Evolutionary conservation across 2,797 vertebrate genomes (phyloP).

Genomic region (Phalloptychus januarius): DNA sequence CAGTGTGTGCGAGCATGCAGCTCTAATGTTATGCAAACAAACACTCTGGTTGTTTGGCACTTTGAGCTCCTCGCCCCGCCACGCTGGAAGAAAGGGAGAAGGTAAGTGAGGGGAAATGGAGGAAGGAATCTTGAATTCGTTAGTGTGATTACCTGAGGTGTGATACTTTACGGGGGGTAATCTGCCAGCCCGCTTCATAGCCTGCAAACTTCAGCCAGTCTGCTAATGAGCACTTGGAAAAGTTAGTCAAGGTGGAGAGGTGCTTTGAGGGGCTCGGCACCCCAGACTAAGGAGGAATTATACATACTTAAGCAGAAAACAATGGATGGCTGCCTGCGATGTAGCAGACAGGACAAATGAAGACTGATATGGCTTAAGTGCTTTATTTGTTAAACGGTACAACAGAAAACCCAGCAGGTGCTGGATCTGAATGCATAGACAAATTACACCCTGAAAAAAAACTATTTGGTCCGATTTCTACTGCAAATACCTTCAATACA

Average conservation of each 20-base stretch:
- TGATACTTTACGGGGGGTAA: slow-evolving; percentile 77
- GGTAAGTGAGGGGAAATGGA: slow-evolving; percentile 41
- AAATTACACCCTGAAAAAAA: neutral
- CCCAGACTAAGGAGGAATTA: slow-evolving; percentile 57
- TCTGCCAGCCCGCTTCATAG: slow-evolving; percentile 67
- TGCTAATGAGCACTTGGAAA: slow-evolving; percentile 76
- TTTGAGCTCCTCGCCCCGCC: slow-evolving; percentile 57
- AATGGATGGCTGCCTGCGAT: slow-evolving; percentile 48
- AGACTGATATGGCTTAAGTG: slow-evolving; percentile 10
- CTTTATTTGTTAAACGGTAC: slow-evolving; percentile 22
- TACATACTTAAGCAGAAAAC: slow-evolving; percentile 60
- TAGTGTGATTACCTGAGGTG: slow-evolving; percentile 80
- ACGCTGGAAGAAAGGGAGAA: slow-evolving; percentile 67
- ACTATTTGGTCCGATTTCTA: too few species aligned
- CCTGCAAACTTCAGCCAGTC: slow-evolving; percentile 72
- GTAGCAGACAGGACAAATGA: slow-evolving; percentile 33
- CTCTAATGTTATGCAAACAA: slow-evolving; percentile 80
- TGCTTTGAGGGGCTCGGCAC: slow-evolving; percentile 68
- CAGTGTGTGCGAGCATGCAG: slow-evolving; percentile 61
- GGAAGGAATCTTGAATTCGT: slow-evolving; percentile 70
- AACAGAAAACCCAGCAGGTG: slow-evolving; percentile 2
- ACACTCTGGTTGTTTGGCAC: slow-evolving; percentile 77
- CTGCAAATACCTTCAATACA: too few species aligned
- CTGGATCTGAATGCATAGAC: neutral
- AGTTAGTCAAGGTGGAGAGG: slow-evolving; percentile 78